Evolutionary conservation across 2,797 vertebrate species (phyloP).

Genomic region (Emys orbicularis): DNA sequence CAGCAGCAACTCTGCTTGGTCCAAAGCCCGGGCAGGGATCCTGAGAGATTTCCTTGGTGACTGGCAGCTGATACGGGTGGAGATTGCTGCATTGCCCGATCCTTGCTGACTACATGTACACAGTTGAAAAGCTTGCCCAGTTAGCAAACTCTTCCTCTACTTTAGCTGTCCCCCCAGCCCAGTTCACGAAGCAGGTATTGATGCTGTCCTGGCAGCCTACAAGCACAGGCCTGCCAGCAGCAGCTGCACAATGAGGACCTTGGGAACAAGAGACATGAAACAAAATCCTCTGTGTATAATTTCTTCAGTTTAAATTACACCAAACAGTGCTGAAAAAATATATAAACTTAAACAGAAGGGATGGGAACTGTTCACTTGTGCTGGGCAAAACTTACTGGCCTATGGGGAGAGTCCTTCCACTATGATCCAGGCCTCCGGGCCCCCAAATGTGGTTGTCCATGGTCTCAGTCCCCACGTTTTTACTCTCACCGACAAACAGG

Average conservation of each 20-base stretch:
- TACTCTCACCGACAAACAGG: slow-evolving; percentile 96
- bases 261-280: not conserved
- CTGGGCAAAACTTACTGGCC: slow-evolving; percentile 87
- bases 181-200: not conserved
- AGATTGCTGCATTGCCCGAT: not conserved
- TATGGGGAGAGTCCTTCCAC: slow-evolving; percentile 90
- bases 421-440: slow-evolving; percentile 88
- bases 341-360: not conserved
- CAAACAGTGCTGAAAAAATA: not conserved
- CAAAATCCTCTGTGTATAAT: slow-evolving; percentile 2
- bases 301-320: not conserved
- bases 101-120: not conserved
- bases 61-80: not conserved
- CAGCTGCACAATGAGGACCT: slow-evolving; percentile 27
- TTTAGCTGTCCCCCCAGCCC: not conserved
- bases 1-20: not conserved
- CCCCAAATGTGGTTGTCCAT: slow-evolving; percentile 90
- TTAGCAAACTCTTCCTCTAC: not conserved
- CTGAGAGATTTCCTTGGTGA: not conserved
- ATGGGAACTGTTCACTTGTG: not conserved
- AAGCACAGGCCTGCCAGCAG: slow-evolving; percentile 35
- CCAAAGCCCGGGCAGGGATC: not conserved
- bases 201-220: slow-evolving; percentile 23
- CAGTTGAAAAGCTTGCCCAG: not conserved
- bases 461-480: slow-evolving; percentile 88